These are phyloP conservation scores for Leucoptera coffeella DNA, from an alignment of 2,888 invertebrate genomes.

Conservation along the genomic window DNA sequence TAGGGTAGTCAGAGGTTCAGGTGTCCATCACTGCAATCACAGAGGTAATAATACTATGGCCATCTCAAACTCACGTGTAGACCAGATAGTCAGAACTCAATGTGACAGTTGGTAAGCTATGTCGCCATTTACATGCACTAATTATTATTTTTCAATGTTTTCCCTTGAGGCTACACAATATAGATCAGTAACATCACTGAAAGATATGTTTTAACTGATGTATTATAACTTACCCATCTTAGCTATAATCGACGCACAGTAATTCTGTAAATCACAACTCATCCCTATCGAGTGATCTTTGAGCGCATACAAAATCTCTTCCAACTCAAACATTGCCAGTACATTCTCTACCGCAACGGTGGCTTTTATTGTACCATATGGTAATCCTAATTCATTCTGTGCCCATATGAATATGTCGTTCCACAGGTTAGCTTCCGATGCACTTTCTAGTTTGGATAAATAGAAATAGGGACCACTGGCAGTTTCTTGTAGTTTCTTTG, in stretches of 20 bases:
- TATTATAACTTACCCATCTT: constrained; percentile 47
- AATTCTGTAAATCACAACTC: constrained; percentile 73
- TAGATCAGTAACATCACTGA: too few species aligned
- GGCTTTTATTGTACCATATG: constrained; percentile 60
- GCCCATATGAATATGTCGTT: constrained; percentile 63
- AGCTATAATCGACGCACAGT: constrained; percentile 59
- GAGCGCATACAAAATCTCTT: constrained; percentile 61
- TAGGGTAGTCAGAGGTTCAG: too few species aligned
- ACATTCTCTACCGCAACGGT: constrained; percentile 69
- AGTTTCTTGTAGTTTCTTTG: constrained; percentile 36
- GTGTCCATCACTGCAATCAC: too few species aligned
- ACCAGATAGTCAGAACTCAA: too few species aligned
- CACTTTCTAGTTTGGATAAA: constrained; percentile 62
- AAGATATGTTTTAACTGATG: too few species aligned
- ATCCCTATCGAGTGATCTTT: constrained; percentile 62
- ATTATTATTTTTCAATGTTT: too few species aligned
- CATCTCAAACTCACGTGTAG: too few species aligned
- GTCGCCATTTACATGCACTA: too few species aligned
- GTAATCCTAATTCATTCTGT: constrained; percentile 46
- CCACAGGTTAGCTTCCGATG: constrained; percentile 62
- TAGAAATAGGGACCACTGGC: constrained; percentile 65
- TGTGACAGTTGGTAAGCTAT: too few species aligned
- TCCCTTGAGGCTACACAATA: too few species aligned
- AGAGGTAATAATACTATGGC: too few species aligned
- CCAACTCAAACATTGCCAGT: constrained; percentile 60